Base-by-base conservation (phyloP, 2,888 invertebrate genomes). In the Erebia epiphron region DNA sequence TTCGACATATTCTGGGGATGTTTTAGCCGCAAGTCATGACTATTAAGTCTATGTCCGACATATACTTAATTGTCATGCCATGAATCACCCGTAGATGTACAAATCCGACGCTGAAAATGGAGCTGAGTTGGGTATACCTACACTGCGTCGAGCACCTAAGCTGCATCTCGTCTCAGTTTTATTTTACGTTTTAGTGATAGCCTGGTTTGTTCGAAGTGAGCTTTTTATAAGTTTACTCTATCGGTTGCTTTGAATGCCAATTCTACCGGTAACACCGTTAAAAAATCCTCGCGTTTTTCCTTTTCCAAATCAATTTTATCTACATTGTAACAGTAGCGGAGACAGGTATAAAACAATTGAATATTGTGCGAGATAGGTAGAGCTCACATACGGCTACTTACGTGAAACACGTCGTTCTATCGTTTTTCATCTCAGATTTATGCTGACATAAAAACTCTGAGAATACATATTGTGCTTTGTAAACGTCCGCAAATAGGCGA, bases 401-500 rank as follows among this genome's bases (percentile, higher is more conserved):
- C 78, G 75, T 77, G 80, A 79, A 81, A 82, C 81, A 81, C 79
- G 80, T 78, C 78, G 69, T 57, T 14, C 66, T 82, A 80, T 82
- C 81, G 83, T 83, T 83, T 88, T 84, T 85, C 83, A 89, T 90
- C 88, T 86, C 75, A 82, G 83, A 87, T 91, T 91, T 90, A 92
- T 89, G 84, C 81, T 76, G 72, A 82, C 88, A 90, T 92, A 92
- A 92, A 91, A 73, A 85, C 80, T 82, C 83, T 79, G 82, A 79
- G 88, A 91, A 91, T 91, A 90, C 91, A 91, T 89, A 87, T 90
- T 87, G 88, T 85, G 84, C 77, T 79, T 76, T 83, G 83, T 86
- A 82, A 83, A 82, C 79, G 81, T 78, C 80, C 78, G 80, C 85
- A 82, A 86, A 88, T 85, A 85, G 82, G 79, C 80, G 79, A 79